Evolutionary conservation across 1,140 invertebrate genomes (phyloP).

Genomic region (Teleogryllus occipitalis): DNA sequence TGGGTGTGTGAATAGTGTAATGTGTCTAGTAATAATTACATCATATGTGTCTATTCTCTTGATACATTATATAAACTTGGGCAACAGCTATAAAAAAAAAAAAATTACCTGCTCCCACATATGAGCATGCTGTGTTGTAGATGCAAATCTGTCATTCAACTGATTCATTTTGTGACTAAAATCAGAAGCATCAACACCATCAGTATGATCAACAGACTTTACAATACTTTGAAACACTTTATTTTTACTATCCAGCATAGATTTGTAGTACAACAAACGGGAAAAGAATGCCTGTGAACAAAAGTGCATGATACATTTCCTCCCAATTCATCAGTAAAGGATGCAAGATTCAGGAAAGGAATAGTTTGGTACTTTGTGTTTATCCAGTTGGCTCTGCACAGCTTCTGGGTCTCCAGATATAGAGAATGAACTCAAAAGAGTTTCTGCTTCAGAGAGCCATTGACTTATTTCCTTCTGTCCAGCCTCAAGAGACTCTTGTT

Average conservation of each 20-base stretch:
- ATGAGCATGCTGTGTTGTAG: constrained; percentile 61
- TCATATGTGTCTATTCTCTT: no score
- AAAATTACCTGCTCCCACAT: constrained; percentile 57
- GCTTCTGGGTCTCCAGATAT: constrained; percentile 61
- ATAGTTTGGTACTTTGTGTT: constrained; percentile 52
- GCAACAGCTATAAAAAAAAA: no score
- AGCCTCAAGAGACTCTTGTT: constrained; percentile 81
- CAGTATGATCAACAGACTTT: constrained; percentile 61
- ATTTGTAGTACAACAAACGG: constrained; percentile 80
- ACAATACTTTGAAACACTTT: constrained; percentile 86
- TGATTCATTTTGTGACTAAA: constrained; percentile 61
- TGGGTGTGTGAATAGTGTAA: no score
- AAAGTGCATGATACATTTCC: not conserved
- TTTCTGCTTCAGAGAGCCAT: constrained; percentile 80
- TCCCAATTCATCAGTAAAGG: no score
- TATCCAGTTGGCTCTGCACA: constrained; percentile 64
- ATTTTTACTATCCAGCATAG: constrained; percentile 89
- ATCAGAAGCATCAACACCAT: constrained; percentile 61
- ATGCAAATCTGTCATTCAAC: constrained; percentile 73
- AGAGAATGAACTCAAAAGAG: constrained; percentile 51
- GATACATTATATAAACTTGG: no score
- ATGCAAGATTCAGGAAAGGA: no score
- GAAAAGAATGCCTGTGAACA: constrained; percentile 64
- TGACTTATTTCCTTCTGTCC: constrained; percentile 74
- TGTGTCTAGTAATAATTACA: no score